Evolutionary conservation across 2,113 vertebrate species (phyloP).

Genomic region (Ia io): DNA sequence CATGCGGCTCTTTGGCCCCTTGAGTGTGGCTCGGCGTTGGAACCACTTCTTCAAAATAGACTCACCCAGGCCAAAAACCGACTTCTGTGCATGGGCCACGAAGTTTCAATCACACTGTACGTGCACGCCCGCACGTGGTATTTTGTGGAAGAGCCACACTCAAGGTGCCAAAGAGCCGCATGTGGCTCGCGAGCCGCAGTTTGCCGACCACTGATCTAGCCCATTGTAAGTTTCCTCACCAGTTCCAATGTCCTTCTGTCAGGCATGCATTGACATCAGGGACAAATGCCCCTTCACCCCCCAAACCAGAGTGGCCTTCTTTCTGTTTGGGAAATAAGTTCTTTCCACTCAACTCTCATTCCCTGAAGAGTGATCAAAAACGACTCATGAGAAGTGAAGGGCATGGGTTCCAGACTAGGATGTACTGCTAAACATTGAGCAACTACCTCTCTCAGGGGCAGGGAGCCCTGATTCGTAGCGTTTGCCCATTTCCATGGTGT

Average conservation of each 20-base stretch:
- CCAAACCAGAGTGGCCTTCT: not conserved
- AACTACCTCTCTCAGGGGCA: not conserved
- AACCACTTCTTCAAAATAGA: no score
- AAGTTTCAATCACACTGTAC: no score
- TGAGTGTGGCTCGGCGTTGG: no score
- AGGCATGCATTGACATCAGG: not conserved
- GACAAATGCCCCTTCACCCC: not conserved
- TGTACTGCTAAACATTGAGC: accelerated
- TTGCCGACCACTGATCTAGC: not conserved
- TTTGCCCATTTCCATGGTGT: not conserved
- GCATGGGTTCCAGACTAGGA: not conserved
- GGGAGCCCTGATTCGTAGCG: accelerated
- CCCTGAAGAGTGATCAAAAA: not conserved
- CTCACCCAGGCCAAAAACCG: no score
- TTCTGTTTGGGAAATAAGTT: not conserved
- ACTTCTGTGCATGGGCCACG: no score
- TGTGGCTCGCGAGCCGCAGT: no score
- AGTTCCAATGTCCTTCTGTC: accelerated
- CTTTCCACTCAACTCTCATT: no score
- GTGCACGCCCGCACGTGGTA: no score
- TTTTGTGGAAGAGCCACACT: no score
- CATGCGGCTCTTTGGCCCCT: no score
- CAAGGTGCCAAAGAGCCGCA: no score
- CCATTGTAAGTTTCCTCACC: accelerated
- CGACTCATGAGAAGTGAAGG: not conserved